These are phyloP conservation scores for Sturmia bella DNA, from an alignment of 2,888 invertebrate genomes.

Conservation along the genomic window DNA sequence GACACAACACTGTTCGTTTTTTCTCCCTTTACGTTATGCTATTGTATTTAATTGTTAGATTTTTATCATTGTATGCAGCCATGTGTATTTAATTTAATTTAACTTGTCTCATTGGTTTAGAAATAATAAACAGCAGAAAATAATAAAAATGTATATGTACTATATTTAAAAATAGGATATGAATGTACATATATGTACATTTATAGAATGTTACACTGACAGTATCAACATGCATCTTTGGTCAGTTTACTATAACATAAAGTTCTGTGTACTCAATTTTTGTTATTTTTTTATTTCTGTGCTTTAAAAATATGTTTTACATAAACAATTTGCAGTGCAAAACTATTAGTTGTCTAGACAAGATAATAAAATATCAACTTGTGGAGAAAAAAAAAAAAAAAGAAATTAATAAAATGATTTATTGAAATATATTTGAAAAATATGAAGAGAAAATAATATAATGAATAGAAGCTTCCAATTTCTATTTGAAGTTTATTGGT, in stretches of 20 bases:
- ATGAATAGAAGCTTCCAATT: not conserved
- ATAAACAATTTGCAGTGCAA: slow-evolving; percentile 57
- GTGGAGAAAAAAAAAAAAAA: slow-evolving; percentile 14
- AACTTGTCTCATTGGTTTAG: slow-evolving; percentile 62
- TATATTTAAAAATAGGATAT: slow-evolving; percentile 3
- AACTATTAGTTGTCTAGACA: slow-evolving; percentile 66
- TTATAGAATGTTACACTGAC: slow-evolving; percentile 14
- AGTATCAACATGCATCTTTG: slow-evolving; percentile 35
- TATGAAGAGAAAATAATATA: not conserved
- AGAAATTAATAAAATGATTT: slow-evolving; percentile 41
- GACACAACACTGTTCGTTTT: not conserved
- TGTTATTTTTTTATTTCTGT: not conserved
- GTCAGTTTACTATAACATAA: slow-evolving; percentile 14
- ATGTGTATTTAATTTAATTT: slow-evolving; percentile 70
- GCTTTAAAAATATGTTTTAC: slow-evolving; percentile 42
- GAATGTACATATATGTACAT: not conserved
- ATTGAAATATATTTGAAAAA: slow-evolving; percentile 9
- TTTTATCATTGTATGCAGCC: slow-evolving; percentile 63
- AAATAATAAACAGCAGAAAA: slow-evolving; percentile 37
- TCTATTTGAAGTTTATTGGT: not conserved
- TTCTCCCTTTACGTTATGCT: not conserved
- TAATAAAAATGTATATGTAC: not conserved
- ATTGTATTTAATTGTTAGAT: slow-evolving; percentile 65
- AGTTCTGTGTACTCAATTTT: not conserved
- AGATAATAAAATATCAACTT: slow-evolving; percentile 64